Evolutionary conservation across 2,888 invertebrate genomes (phyloP), one percentile per base, ranked within the genome.

Genomic region (Galerucella pusilla): DNA sequence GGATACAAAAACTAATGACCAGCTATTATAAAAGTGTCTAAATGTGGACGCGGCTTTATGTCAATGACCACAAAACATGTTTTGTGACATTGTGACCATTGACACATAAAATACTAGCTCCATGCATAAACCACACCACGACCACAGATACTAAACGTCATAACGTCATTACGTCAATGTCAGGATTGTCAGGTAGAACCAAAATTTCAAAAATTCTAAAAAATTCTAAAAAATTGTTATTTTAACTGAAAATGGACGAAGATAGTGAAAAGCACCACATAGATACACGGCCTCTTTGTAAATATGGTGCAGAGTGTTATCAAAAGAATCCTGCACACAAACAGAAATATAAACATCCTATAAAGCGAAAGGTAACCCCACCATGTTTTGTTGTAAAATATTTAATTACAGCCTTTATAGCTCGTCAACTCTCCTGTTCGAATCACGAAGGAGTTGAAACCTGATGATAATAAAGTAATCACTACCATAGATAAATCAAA

Each of bases 261-360:
- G 60, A 66, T n/a, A 61, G 70, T 16, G 64, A 81, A 76, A 81
- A 83, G 66, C 84, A 84, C 63, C 77, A 79, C 6, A 81, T 85
- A 60, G 87, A 87, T 80, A 74, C 82, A 4, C 78, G 94, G 86
- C 88, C 87, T 60, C 86, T 91, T 64, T 97, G 97, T 86, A 93
- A 93, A 88, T 96, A 94, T 85, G 94, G 95, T 69, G 86, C 85
- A 6, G 91, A 92, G 80, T 97, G 97, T 86, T 96, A 95, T 86
- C 95, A 95, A 84, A 94, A 92, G 84, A 96, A 96, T 89, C 89
- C 92, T 0, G 88, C 89, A 0, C 97, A 97, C 88, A 90, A 90
- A 73, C 88, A 90, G 74, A 93, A 92, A 83, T 97, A 90, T 80
- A 95, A 94, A 87, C 96, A 96, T 86, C 94, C 94, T 12, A 89